Evolutionary conservation across 1,140 invertebrate species (phyloP), one percentile per base, ranked within the genome.

Genomic region (Pristionchus pacificus): DNA sequence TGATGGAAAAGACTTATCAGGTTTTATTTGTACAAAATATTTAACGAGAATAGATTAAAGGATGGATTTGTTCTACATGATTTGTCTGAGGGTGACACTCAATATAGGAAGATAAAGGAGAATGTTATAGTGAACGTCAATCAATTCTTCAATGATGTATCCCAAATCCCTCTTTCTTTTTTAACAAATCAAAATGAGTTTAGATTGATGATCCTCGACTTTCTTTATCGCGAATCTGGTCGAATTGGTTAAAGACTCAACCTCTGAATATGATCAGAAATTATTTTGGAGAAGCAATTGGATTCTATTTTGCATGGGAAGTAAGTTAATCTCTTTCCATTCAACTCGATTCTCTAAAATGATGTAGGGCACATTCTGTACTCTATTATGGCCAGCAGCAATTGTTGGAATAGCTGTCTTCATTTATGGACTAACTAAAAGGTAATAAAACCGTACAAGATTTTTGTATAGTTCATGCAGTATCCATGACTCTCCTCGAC

Each of bases 291-390:
- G 71, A 73, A 65, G 65, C 68, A 59, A 73, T 73, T 38, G 71
- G 65, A 0, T 73, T 72, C 58, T 73, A 73, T 32, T 73, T 73
- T 29, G 71, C 71, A n/a, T 73, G 71, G 71, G 65, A 73, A 19
- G 38, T 49, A 6, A 49, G 38, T 49, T 49, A 6, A 49, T 49
- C 38, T 49, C 38, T 49, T 19, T 49, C 19, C 19, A 6, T 10
- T 49, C 19, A 6, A 6, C 19, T 49, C 38, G 6, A 49, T 49
- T 49, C 38, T 19, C 38, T 10, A n/a, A n/a, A n/a, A n/a, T n/a
- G n/a, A n/a, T n/a, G 6, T 49, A 49, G 33, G 71, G 71, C 10
- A 68, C 71, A 24, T 73, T 73, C 27, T 15, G 67, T 27, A 66
- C 71, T n/a, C 60, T 73, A 15, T 32, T 73, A 0, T 73, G 71